Evolutionary conservation across 2,888 invertebrate genomes (phyloP).

Genomic region (Holacanthella duospinosa): DNA sequence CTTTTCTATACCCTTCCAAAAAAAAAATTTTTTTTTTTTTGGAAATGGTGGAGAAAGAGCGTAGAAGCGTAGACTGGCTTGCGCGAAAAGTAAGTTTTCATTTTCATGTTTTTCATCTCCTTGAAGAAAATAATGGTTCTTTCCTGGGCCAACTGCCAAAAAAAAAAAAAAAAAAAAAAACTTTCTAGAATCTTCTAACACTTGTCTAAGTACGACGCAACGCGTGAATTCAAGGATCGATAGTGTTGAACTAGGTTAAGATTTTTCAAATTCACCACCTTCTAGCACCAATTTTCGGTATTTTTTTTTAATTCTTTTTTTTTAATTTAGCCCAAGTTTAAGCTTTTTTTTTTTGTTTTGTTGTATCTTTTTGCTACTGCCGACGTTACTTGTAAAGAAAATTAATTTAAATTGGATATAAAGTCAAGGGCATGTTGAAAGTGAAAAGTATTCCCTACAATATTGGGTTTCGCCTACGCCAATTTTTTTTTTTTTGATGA

Average conservation of each 20-base stretch:
- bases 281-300: background rate
- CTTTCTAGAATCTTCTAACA: background rate
- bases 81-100: background rate
- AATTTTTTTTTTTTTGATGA: too few relatives aligned
- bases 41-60: background rate
- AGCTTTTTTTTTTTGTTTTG: too few relatives aligned
- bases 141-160: constrained; percentile 3
- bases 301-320: background rate
- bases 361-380: too few relatives aligned
- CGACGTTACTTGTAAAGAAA: too few relatives aligned
- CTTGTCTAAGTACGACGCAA: background rate
- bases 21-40: background rate
- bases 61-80: background rate
- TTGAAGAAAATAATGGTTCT: background rate
- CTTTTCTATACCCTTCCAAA: too few relatives aligned
- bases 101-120: too few relatives aligned
- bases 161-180: background rate
- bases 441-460: too few relatives aligned
- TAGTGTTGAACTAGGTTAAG: background rate
- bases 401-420: too few relatives aligned
- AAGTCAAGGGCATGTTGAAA: too few relatives aligned
- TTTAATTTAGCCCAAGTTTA: too few relatives aligned
- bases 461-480: too few relatives aligned
- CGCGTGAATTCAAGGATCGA: background rate
- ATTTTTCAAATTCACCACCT: background rate